Evolutionary conservation across 1,140 invertebrate species (phyloP), one percentile per base, ranked within the genome.

Genomic region (Ceratosolen fusciceps): DNA sequence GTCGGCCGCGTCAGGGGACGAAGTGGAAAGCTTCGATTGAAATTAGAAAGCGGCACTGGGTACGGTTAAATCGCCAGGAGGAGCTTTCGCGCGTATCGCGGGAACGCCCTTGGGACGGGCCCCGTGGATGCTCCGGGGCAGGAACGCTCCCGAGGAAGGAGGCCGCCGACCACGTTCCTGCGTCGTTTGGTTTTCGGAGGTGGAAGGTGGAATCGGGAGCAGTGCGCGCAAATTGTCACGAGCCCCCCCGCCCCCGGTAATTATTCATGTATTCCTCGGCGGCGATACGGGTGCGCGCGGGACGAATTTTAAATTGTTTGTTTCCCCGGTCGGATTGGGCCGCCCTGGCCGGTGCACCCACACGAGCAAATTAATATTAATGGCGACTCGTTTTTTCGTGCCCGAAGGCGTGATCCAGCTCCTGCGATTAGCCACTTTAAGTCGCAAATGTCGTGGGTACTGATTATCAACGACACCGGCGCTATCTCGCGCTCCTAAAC

Each of bases 341-440:
- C 47, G 49, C 49, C 47, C 47, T 47, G 68, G 10, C 3, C 7
- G 14, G 34, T 39, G 71, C 54, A 73, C 0, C 29, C 12, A 8
- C n/a, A 72, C 26, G 19, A 47, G 14, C 71, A 58, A 73, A 73
- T 73, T 58, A 73, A 73, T 73, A 73, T 73, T 73, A 73, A 73
- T 73, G 71, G 24, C 54, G 52, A 31, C 34, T 73, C 29, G 31
- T 58, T 73, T n/a, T n/a, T 73, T 73, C 71, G 21, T 39, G n/a
- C 31, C 54, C 54, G 52, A 56, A 73, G 71, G 71, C 71, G 34
- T 47, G 71, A 73, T 73, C 71, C 54, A 54, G 29, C 71, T 31
- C 52, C 16, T 58, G 54, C 39, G 52, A 74, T 74, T 74, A 74
- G 54, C 71, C 52, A 74, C 34, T 74, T 74, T 39, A 58, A 56